Percentiles rank a stretch among this genome's conserved stretches.
Conservation (phyloP, 53 echinoderm and acorn worm genomes). For the Pentamera pediparva region DNA sequence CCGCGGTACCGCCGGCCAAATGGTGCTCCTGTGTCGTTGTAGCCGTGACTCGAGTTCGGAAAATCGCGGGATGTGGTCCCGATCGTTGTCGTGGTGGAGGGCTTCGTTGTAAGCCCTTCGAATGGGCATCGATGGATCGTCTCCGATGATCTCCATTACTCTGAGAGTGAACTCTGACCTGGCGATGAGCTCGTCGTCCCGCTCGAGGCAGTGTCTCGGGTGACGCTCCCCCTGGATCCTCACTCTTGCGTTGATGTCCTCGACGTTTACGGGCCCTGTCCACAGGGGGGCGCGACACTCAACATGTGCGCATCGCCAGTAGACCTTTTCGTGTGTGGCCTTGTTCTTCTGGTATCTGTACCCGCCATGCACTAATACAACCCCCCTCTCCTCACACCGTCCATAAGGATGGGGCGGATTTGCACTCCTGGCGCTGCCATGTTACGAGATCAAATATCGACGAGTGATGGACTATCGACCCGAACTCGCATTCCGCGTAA, state of each 20-base stretch:
- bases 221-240: not conserved
- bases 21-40: not conserved
- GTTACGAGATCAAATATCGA: not conserved
- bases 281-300: no score
- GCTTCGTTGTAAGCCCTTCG: not conserved
- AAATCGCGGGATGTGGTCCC: not conserved
- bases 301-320: no score
- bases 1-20: conserved; percentile 29
- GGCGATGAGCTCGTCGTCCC: not conserved
- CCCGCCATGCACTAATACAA: not conserved
- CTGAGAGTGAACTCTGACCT: not conserved
- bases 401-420: not conserved
- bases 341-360: no score
- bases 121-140: conserved; percentile 6
- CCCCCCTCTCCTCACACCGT: not conserved
- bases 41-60: not conserved
- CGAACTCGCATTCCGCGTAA: not conserved
- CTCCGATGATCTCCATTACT: not conserved
- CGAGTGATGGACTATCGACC: not conserved
- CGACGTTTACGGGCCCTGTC: no score
- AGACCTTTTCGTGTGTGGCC: no score
- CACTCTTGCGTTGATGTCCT: not conserved
- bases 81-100: not conserved
- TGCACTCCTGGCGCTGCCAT: not conserved
- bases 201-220: not conserved